Evolutionary conservation across 2,888 invertebrate genomes (phyloP), one percentile per base, ranked within the genome.

Genomic region (Harpalus rufipes): DNA sequence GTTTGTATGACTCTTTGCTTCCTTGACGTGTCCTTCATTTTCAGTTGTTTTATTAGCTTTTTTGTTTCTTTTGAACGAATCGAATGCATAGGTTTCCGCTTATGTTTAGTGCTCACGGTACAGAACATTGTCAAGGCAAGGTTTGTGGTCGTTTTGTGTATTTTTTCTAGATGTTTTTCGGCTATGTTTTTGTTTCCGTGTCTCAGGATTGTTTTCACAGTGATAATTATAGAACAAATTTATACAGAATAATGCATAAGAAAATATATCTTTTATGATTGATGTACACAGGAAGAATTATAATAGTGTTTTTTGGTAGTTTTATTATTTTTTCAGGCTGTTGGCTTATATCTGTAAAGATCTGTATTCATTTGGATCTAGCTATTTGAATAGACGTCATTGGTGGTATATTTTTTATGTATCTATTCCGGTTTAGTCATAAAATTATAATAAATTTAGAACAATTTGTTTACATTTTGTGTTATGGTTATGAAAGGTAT

Each of bases 21-120:
- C 72, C 39, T 74, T 74, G 44, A 44, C 0, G 18, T 74, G 72
- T 74, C 72, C 72, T 74, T 74, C 72, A 44, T 14, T 44, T 74
- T 74, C 44, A 39, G 72, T 44, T 74, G 72, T 74, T 44, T 68
- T 68, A 68, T 68, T 68, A 32, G n/a, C 18, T 68, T 68, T 74
- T 74, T 74, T 14, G 44, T 44, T 74, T 16, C 18, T 18, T 74
- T 68, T 21, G 14, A 68, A 68, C 68, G 41, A 68, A 39, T 63
- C 63, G 25, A 68, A 68, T 68, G 68, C 68, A 68, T 74, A 41
- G 44, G 18, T 18, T 74, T 74, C 72, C 72, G 68, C 68, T 25
- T 18, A 12, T 61, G 59, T 25, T 65, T 39, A 39, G 14, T 74
- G 72, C 41, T 74, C 44, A 44, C 14, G 32, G 68, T n/a, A 63